Evolutionary conservation across 2,797 vertebrate species (phyloP), one percentile per base, ranked within the genome.

Genomic region (Thripadectes ignobilis): DNA sequence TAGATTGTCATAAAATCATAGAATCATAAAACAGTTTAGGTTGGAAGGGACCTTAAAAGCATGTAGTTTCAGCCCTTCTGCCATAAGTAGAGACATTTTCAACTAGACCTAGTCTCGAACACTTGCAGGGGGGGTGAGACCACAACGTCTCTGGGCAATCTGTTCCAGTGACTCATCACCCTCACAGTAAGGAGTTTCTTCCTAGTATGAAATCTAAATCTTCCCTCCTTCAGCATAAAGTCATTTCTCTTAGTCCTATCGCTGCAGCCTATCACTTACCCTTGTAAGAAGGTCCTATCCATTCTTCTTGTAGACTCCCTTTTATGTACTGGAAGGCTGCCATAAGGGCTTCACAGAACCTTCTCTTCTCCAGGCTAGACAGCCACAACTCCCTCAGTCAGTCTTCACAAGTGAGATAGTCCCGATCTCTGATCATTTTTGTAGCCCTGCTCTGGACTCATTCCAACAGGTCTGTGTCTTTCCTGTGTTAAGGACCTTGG

Each of bases 401-500:
- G 14, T 62, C 48, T 36, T 57, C 32, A 78, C 32, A 32, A 57
- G 9, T 48, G 3, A 3, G 24, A 8, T 63, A 9, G 6, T 57
- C 32, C 21, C n/a, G 11, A 5, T 5, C 12, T 32, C 36, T 48
- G 36, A 36, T 78, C 22, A 15, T 15, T 57, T 49, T 49, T 78
- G 12, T 23, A 32, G 15, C 32, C 2, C 12, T 65, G 7, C 18
- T 63, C 26, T 36, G 22, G 22, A 19, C 18, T 49, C 41, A 4
- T 32, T 63, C 34, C 26, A 32, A 22, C 11, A 57, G 12, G 10
- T 63, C 5, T 14, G 2, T 34, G 26, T 19, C 18, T 23, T 34
- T 49, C 36, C 55, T 63, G 54, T 27, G 12, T 23, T 57, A 19
- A 8, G 18, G 22, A 32, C 18, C 27, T 32, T 0, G 0, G 36